Evolutionary conservation across 2,113 vertebrate genomes (phyloP).

Genomic region (Ptyas mucosa): DNA sequence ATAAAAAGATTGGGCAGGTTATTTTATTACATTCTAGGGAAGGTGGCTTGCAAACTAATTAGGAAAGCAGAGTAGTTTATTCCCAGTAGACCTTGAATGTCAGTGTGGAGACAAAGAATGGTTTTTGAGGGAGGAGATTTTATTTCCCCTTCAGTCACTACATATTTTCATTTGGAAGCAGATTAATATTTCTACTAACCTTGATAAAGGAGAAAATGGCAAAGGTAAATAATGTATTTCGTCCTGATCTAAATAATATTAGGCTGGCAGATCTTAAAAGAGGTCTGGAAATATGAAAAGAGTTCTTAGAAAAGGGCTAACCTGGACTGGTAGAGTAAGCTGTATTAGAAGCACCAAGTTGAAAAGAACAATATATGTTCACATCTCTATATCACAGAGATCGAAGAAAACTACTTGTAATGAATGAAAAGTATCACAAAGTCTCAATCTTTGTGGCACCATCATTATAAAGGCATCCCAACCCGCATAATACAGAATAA

Average conservation of each 20-base stretch:
- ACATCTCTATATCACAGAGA: conserved; percentile 39
- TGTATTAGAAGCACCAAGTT: conserved; percentile 10
- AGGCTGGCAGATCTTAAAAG: neutral
- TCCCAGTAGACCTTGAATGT: neutral
- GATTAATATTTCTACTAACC: neutral
- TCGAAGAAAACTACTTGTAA: conserved; percentile 55
- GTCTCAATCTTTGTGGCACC: conserved; percentile 39
- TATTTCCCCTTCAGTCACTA: neutral
- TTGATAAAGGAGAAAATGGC: rapidly evolving
- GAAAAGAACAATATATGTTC: conserved; percentile 29
- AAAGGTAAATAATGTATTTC: neutral
- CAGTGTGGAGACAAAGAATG: neutral
- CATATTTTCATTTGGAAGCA: neutral
- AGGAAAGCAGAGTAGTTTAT: neutral
- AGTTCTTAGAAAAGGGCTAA: neutral
- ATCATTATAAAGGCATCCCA: conserved; percentile 26
- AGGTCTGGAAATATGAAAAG: rapidly evolving
- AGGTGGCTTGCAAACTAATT: neutral
- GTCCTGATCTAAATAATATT: neutral
- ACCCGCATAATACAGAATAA: neutral
- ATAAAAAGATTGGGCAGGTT: neutral
- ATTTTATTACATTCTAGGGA: neutral
- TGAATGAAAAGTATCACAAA: conserved; percentile 62
- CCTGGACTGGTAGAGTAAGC: conserved; percentile 25
- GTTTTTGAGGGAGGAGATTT: neutral